These are phyloP conservation scores for Pteruthius melanotis DNA, from an alignment of 2,113 vertebrate species.

Conservation along the genomic window DNA sequence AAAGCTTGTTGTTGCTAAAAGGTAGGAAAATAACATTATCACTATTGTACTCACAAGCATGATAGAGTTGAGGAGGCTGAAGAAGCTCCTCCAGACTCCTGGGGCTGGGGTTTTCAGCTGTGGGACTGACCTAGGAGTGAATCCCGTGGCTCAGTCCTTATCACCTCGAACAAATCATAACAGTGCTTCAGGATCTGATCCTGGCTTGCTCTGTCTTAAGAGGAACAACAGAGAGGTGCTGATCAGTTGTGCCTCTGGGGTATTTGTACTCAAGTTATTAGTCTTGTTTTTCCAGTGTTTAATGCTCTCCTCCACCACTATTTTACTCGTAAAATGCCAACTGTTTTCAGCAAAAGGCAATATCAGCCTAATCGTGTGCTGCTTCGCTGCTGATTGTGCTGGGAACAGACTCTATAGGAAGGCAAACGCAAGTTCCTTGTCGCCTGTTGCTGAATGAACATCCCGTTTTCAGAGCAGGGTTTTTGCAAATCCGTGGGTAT, in stretches of 20 bases:
- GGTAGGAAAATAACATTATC: not conserved
- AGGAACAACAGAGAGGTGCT: not conserved
- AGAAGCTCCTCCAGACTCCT: not conserved
- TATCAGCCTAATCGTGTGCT: not conserved
- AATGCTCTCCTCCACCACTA: not conserved
- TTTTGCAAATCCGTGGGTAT: slow-evolving; percentile 59
- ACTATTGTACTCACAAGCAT: fast-evolving
- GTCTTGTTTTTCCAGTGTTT: slow-evolving; percentile 5
- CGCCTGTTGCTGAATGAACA: slow-evolving; percentile 44
- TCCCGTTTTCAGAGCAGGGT: not conserved
- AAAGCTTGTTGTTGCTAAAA: not conserved
- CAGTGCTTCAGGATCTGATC: not conserved
- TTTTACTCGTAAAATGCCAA: not conserved
- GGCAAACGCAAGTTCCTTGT: not conserved
- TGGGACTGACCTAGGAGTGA: not conserved
- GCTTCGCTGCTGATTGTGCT: not conserved
- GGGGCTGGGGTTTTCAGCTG: not conserved
- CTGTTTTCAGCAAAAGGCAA: not conserved
- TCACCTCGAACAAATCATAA: not conserved
- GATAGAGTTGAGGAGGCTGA: not conserved
- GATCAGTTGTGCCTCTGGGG: not conserved
- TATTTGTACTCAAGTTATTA: not conserved
- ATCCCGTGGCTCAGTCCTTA: not conserved
- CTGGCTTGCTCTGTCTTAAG: not conserved
- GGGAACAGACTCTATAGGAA: not conserved